These are phyloP conservation scores for Chrysemys picta DNA, from an alignment of 2,113 vertebrate genomes.

Conservation along the genomic window DNA sequence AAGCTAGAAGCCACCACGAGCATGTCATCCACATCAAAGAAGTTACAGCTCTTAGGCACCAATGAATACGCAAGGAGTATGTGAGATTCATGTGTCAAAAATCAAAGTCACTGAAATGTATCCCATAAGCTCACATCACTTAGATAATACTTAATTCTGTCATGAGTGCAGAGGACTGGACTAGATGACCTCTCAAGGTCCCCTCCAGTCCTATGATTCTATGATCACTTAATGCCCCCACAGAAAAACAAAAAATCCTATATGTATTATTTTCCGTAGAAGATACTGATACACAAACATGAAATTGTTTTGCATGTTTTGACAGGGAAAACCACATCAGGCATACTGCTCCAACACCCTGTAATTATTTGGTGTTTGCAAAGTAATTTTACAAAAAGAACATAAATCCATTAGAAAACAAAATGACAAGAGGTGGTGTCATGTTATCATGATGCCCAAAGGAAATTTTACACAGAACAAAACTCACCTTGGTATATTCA, in stretches of 20 bases:
- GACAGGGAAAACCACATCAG: background rate
- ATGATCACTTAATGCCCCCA: background rate
- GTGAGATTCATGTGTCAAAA: background rate
- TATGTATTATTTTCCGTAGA: background rate
- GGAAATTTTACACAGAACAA: background rate
- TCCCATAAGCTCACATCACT: background rate
- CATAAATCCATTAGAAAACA: background rate
- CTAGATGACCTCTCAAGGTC: too few relatives aligned
- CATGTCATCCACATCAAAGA: background rate
- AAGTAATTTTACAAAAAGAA: background rate
- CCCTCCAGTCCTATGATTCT: too few relatives aligned
- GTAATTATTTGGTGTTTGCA: background rate
- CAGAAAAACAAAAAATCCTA: background rate
- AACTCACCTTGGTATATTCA: slow-evolving; percentile 92
- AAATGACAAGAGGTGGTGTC: background rate
- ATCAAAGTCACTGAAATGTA: background rate
- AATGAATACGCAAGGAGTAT: background rate
- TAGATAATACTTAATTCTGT: too few relatives aligned
- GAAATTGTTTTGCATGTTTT: background rate
- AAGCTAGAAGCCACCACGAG: background rate
- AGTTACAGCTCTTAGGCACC: background rate
- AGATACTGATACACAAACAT: background rate
- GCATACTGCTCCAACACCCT: background rate
- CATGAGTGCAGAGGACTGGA: too few relatives aligned
- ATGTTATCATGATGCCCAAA: rapidly evolving